Base-by-base conservation (phyloP, 2,797 vertebrate genomes). In the Liparis tanakae region DNA sequence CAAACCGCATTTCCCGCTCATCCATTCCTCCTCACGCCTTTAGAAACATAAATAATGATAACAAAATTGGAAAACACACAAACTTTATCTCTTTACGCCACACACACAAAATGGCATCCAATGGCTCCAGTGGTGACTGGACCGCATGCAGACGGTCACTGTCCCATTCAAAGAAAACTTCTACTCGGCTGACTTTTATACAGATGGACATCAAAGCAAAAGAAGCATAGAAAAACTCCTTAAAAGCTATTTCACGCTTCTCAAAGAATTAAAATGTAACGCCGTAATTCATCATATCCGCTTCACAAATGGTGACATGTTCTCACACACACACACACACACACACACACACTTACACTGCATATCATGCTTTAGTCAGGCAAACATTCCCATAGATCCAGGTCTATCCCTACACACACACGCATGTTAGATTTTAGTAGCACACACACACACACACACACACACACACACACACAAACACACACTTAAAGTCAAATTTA, bases 341-440 rank as follows among this genome's bases (percentile, higher is more conserved):
- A 64, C 15, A 43, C 10, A 62, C 34, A 12, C 0, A 62, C 3
- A 5, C n/a, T 41, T 3, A 58, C 2, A 5, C 22, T 56, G 14
- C 69, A 7, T 67, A 69, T 70, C 61, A 50, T 69, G 78, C 70
- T 17, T 57, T 57, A 87, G 74, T 6, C n/a, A 62, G 13, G 63
- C 79, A 82, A 82, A 84, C 67, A 53, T 37, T 22, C 61, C 41
- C 71, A 61, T 91, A 55, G 43, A 79, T 82, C 59, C 8, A 72
- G 80, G 83, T 83, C 62, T 66, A 67, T 71, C 3, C 3, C 50
- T 5, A 69, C 73, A 58, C 55, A 80, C 73, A 66, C 25, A 30
- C 25, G 4, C 25, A 30, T 67, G 65, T 71, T 59, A 1, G 44
- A 87, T 83, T 82, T 70, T 18, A 50, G 66, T 18, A 50, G 66